Evolutionary conservation across 2,888 invertebrate species (phyloP), one percentile per base, ranked within the genome.

Genomic region (Macrosiphum euphorbiae): DNA sequence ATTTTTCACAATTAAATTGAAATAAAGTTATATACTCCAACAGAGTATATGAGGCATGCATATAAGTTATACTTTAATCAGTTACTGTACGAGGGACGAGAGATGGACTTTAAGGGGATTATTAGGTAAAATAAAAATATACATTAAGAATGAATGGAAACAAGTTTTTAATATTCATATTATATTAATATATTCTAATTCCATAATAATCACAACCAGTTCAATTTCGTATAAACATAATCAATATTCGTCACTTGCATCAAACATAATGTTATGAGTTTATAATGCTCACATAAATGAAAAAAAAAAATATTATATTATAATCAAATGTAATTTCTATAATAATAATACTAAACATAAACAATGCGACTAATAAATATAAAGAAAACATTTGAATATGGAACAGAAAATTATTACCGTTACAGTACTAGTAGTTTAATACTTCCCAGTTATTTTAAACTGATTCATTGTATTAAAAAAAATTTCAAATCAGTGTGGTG

Each of bases 141-240:
- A 88, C 52, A 52, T 84, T 84, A 16, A 86, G 28, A 88, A 85
- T n/a, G 35, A 89, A 93, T 20, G 20, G 26, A 88, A 93, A 93
- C 55, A 93, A 58, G 26, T 55, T 61, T 28, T 88, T 89, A 41
- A 78, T 88, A 89, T 92, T 93, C 26, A 58, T 92, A 92, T 35
- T 78, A 78, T 55, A 92, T 92, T 92, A 92, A 20, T 78, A 78
- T 55, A 92, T 92, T 92, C 47, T 91, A 86, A 88, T 87, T 88
- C 52, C 41, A 88, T 44, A 67, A 88, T 61, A 85, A 90, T 94
- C 94, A 94, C 94, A 94, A 94, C 94, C 94, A 94, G 24, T 94
- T 90, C 52, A 94, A 61, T 85, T 90, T 86, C 1, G 28, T 78
- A 88, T 58, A 55, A 41, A 88, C n/a, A 28, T 92, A 88, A 44